These are phyloP conservation scores for Cyclargus thomasi DNA, from an alignment of 1,140 invertebrate genomes.

Conservation along the genomic window DNA sequence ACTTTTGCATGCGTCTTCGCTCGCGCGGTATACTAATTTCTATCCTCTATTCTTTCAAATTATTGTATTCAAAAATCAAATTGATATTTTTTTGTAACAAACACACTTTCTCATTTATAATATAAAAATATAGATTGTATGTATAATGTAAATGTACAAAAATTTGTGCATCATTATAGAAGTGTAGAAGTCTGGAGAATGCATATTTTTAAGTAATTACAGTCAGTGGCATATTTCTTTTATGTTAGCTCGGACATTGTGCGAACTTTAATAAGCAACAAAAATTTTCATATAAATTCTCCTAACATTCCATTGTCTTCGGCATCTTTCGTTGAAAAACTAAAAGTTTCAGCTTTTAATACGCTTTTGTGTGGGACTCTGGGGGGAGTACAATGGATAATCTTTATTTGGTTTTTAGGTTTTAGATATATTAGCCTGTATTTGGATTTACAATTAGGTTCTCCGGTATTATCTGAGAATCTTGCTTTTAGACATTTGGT, in stretches of 20 bases:
- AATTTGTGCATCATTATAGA: neutral
- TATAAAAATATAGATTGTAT: too few relatives aligned
- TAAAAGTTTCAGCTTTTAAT: slow-evolving; percentile 1
- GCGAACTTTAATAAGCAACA: slow-evolving; percentile 1
- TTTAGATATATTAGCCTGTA: too few relatives aligned
- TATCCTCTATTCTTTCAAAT: too few relatives aligned
- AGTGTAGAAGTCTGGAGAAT: neutral
- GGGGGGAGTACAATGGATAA: neutral
- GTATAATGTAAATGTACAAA: neutral
- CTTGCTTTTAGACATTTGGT: too few relatives aligned
- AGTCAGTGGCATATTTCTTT: neutral
- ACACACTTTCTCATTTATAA: too few relatives aligned
- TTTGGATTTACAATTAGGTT: too few relatives aligned
- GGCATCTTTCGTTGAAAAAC: neutral
- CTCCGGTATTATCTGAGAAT: too few relatives aligned
- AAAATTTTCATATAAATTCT: neutral
- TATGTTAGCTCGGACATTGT: neutral
- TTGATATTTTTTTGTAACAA: too few relatives aligned
- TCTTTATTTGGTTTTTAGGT: too few relatives aligned
- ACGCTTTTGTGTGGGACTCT: neutral
- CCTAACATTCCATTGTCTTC: slow-evolving; percentile 4
- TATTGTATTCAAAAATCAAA: too few relatives aligned
- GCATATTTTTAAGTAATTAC: neutral
- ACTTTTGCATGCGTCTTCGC: too few relatives aligned
- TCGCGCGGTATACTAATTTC: too few relatives aligned